Evolutionary conservation across 2,113 vertebrate species (phyloP).

Genomic region (Murina feae): DNA sequence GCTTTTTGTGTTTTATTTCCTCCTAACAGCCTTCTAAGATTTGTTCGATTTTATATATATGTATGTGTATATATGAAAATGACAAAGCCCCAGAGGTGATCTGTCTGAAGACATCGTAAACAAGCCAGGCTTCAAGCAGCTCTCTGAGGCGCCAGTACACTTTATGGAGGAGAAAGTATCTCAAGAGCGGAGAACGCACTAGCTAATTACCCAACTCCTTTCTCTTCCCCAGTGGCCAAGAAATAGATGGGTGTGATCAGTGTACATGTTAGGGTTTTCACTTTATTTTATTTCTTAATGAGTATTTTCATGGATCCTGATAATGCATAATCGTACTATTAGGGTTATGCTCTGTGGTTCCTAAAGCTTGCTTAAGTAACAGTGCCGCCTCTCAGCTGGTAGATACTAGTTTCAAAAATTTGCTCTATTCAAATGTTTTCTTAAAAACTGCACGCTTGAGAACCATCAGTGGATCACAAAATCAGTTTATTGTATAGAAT

Average conservation of each 20-base stretch:
- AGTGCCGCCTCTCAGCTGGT: neutral
- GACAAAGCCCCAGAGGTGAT: neutral
- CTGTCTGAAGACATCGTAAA: neutral
- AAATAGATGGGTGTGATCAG: neutral
- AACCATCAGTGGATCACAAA: neutral
- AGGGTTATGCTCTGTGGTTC: conserved; percentile 14
- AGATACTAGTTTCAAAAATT: conserved; percentile 12
- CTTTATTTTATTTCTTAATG: neutral
- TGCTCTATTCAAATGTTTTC: neutral
- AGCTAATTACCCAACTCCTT: neutral
- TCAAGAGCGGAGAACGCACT: neutral
- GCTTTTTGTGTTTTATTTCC: neutral
- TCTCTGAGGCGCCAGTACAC: neutral
- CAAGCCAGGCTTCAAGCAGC: neutral
- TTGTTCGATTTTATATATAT: neutral
- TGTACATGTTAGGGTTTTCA: neutral
- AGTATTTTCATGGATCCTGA: neutral
- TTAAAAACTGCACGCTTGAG: neutral
- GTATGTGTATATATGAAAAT: neutral
- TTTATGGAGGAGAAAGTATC: neutral
- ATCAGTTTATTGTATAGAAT: neutral
- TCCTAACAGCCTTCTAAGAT: neutral
- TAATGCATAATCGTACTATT: neutral
- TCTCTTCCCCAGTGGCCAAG: neutral
- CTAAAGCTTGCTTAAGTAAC: neutral